Evolutionary conservation across 1,140 invertebrate species (phyloP), one percentile per base, ranked within the genome.

Genomic region (Medauroidea extradentata): DNA sequence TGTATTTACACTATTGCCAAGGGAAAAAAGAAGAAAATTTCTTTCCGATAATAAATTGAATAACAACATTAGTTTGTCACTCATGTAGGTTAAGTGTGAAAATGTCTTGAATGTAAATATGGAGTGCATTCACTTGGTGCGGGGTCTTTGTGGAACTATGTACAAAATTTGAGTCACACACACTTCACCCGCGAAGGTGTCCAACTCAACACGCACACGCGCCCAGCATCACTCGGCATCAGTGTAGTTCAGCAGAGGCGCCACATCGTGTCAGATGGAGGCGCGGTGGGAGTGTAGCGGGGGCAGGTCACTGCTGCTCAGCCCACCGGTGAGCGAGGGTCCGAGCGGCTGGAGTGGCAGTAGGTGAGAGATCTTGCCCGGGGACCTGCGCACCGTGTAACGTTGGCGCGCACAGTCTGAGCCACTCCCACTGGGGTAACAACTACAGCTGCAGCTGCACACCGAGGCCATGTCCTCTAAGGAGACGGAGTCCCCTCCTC

Each of bases 361-460:
- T 58, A 89, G 71, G 71, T 89, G 87, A 25, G 84, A 79, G 49
- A 88, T 86, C 73, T 88, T 87, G 19, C 84, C 85, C 42, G 87
- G 85, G 55, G 86, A 88, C 64, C 86, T 79, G 43, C 85, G 79
- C 41, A 87, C 79, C 53, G 84, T 85, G 71, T 86, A 89, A 59
- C 87, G 62, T 52, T 70, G 81, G 16, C 44, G 41, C 14, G 41
- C 21, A 5, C 38, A 21, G 52, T 14, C 16, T 4, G 29, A 34
- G 25, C 52, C 55, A 25, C 18, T 52, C 34, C 38, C 48, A 53
- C 19, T 42, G 34, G 50, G 81, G 67, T 80, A 81, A 70, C 84
- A 84, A 65, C 87, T 86, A 75, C 91, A 93, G 54, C 84, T 87
- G 75, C 90, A 93, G 58, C 86, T 89, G 76, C 90, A 93, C 58